A percentile compares a stretch with the other conserved stretches of the same genome.
Evolutionary conservation across 1,140 invertebrate genomes (phyloP).

Genomic region (Watersipora subatra): DNA sequence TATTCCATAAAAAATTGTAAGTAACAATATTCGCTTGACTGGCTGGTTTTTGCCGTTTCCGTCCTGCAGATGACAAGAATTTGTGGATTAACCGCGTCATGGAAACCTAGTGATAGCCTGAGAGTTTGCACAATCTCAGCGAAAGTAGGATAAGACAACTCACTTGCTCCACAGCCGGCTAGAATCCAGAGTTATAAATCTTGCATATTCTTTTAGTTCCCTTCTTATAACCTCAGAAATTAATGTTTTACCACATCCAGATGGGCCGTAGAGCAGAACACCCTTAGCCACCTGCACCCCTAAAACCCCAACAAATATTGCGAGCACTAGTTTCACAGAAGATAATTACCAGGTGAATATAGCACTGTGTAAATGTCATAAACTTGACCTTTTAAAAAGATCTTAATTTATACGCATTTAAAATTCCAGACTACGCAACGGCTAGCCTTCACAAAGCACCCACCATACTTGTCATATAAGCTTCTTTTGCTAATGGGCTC

Average conservation of each 20-base stretch:
- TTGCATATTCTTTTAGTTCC: constrained; percentile 11
- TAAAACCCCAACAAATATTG: constrained; percentile 9
- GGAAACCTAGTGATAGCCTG: too few species aligned
- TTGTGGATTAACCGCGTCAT: too few species aligned
- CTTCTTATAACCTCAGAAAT: constrained; percentile 54
- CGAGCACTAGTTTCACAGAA: background rate
- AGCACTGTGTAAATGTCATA: background rate
- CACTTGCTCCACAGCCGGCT: constrained; percentile 29
- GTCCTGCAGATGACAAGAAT: too few species aligned
- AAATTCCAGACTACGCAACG: too few species aligned
- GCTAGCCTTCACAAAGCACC: background rate
- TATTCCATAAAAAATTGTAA: background rate
- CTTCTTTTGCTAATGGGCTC: background rate
- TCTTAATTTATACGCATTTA: too few species aligned
- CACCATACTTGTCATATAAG: background rate
- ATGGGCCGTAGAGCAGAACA: constrained; percentile 86
- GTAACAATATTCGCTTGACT: background rate
- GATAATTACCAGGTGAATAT: background rate
- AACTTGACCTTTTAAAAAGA: too few species aligned
- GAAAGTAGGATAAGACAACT: background rate
- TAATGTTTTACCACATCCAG: constrained; percentile 93
- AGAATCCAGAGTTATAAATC: constrained; percentile 14
- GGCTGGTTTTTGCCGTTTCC: too few species aligned
- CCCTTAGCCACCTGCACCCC: constrained; percentile 28
- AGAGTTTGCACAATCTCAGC: too few species aligned